A percentile compares a stretch with the other conserved stretches of the same genome.
These are phyloP conservation scores for Julus scandinavius DNA, from an alignment of 2,888 invertebrate genomes.

Conservation along the genomic window DNA sequence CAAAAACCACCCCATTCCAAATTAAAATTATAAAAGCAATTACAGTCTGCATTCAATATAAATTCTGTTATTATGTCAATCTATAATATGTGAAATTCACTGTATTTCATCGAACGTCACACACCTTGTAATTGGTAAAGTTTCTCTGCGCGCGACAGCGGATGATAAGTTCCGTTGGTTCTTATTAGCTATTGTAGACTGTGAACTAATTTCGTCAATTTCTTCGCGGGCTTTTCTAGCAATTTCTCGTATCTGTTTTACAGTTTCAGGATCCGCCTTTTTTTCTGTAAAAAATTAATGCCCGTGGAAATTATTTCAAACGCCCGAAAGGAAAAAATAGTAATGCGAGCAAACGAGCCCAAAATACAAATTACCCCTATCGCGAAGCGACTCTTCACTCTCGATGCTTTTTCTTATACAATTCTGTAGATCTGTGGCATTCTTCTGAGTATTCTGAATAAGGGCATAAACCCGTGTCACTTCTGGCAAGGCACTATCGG, in stretches of 20 bases:
- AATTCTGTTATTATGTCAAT: no score
- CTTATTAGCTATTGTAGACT: constrained; percentile 49
- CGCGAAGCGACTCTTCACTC: constrained; percentile 47
- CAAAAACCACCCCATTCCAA: no score
- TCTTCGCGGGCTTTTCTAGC: constrained; percentile 77
- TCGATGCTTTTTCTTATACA: constrained; percentile 51
- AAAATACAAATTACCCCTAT: constrained; percentile 20
- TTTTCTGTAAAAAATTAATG: neutral
- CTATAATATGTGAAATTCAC: neutral
- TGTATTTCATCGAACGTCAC: neutral
- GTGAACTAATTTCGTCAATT: constrained; percentile 69
- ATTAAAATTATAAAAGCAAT: no score
- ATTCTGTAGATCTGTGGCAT: constrained; percentile 54
- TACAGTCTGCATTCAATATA: no score
- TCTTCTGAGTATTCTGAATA: constrained; percentile 54
- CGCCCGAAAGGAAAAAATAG: neutral
- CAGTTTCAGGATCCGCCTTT: constrained; percentile 73
- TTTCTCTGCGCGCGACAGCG: constrained; percentile 14
- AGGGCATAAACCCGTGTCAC: constrained; percentile 51
- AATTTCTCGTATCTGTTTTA: constrained; percentile 76
- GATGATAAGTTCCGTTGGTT: constrained; percentile 53
- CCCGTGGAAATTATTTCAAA: neutral
- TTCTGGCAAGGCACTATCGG: constrained; percentile 43
- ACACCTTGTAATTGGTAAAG: constrained; percentile 50
- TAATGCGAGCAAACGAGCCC: neutral